These are phyloP conservation scores for Heterotis niloticus DNA, from an alignment of 2,113 vertebrate genomes.

Conservation along the genomic window DNA sequence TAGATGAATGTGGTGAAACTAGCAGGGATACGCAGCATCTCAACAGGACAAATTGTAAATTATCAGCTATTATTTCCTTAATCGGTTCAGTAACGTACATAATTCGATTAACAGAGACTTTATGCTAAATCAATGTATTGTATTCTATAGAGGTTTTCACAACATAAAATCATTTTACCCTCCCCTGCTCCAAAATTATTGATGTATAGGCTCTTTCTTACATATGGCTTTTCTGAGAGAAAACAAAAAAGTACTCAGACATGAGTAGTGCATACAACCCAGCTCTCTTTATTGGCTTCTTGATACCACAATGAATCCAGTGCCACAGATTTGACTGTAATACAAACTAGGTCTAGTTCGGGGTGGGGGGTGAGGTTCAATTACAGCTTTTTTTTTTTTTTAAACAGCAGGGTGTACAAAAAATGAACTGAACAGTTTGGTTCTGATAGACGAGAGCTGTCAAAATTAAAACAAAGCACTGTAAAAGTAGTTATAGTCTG, in stretches of 20 bases:
- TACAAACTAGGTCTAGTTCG: constrained; percentile 6
- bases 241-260: background rate
- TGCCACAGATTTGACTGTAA: background rate
- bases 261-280: constrained; percentile 2
- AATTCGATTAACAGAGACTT: too few species aligned
- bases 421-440: background rate
- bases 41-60: too few species aligned
- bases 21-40: too few species aligned
- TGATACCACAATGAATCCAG: background rate
- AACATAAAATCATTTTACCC: too few species aligned
- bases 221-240: background rate
- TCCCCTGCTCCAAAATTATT: too few species aligned
- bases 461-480: background rate
- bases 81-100: too few species aligned
- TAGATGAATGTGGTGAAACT: too few species aligned
- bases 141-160: too few species aligned
- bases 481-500: background rate
- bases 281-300: constrained; percentile 13
- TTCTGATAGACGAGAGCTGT: background rate
- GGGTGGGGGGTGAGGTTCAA: background rate
- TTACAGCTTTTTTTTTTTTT: background rate
- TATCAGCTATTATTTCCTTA: too few species aligned
- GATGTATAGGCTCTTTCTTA: too few species aligned
- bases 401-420: background rate
- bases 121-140: too few species aligned